phyloP scores from a whole-genome alignment of 2,888 invertebrate species.

The Anarsia innoxiella region DNA sequence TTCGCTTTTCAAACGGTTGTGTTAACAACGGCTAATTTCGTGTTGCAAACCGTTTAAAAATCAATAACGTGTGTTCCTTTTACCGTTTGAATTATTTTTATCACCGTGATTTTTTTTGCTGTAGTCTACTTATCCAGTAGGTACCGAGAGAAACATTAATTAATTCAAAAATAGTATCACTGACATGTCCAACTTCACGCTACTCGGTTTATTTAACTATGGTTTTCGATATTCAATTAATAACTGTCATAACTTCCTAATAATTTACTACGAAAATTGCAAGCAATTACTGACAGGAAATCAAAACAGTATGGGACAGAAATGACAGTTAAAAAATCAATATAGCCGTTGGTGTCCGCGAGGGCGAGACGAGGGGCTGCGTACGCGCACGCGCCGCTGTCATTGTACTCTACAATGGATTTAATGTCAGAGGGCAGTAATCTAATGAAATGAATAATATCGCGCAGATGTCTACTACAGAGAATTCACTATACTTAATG shows the following conservation, averaged over 20 bases:
- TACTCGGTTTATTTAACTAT: too few relatives aligned
- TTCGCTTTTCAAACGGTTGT: constrained; percentile 7
- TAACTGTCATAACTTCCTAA: neutral
- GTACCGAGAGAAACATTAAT: too few relatives aligned
- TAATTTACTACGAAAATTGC: constrained; percentile 1
- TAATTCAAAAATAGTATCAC: too few relatives aligned
- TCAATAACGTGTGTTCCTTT: too few relatives aligned
- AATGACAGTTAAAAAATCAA: constrained; percentile 73
- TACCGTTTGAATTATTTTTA: too few relatives aligned
- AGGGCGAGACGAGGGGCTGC: constrained; percentile 60
- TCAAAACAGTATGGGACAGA: constrained; percentile 26
- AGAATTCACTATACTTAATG: too few relatives aligned
- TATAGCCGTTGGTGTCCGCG: constrained; percentile 67
- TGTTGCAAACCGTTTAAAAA: constrained; percentile 2
- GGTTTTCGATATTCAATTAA: constrained; percentile 4
- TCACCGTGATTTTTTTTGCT: too few relatives aligned
- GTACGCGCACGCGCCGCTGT: constrained; percentile 58
- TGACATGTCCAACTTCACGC: too few relatives aligned
- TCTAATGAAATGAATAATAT: constrained; percentile 9
- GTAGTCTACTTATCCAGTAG: too few relatives aligned
- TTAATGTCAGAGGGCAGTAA: constrained; percentile 7
- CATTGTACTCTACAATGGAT: constrained; percentile 13
- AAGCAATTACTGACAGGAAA: constrained; percentile 14
- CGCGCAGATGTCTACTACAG: too few relatives aligned
- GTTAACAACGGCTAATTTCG: constrained; percentile 9